Base-by-base conservation (phyloP, 1,140 invertebrate species). In the Acyrthosiphon pisum region DNA sequence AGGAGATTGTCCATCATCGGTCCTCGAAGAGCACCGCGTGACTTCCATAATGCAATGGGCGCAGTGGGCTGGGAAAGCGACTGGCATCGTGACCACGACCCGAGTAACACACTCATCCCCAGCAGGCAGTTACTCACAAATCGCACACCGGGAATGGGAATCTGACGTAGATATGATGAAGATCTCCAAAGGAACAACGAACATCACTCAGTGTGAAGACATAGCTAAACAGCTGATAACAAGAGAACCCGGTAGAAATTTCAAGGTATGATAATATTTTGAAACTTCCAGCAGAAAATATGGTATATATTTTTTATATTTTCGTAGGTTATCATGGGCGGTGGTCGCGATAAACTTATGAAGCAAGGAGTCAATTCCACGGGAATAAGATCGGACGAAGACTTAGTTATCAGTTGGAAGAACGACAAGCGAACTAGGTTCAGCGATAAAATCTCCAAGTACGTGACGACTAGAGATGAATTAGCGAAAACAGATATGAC, bases 81-180 rank as follows among this genome's bases (percentile, higher is more conserved):
- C 97, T n/a, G 97, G 98, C 95, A 94, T 97, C 48, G 96, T 97
- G 1, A 96, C 96, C 6, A 97, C 96, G 0, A 94, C 94, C 3
- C 94, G 98, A 92, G 97, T 99, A 0, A 99, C 98, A 0, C 98
- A 99, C 95, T 98, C 98, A 0, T 99, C 98, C 0, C 98, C 98
- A 0, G 97, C 97, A 0, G 97, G 97, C 0, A 95, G 98, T 1
- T 99, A 99, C 94, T 97, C 98, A 1, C 97, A 98, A 94, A 96
- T 96, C 7, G 95, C 98, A 0, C 96, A 97, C 94, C 95, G 98
- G 22, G 96, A 96, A 60, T 98, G 98, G 98, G 98, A 99, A 94
- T 96, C 96, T 94, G 97, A 97, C 94, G 95, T 94, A 0, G 95
- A 94, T 90, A 96, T 97, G n/a, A 81, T n/a, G 35, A 92, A 56